A percentile compares a stretch with the other conserved stretches of the same genome.
Conservation (phyloP, 1,140 invertebrate species). For the Branchinecta lindahli region DNA sequence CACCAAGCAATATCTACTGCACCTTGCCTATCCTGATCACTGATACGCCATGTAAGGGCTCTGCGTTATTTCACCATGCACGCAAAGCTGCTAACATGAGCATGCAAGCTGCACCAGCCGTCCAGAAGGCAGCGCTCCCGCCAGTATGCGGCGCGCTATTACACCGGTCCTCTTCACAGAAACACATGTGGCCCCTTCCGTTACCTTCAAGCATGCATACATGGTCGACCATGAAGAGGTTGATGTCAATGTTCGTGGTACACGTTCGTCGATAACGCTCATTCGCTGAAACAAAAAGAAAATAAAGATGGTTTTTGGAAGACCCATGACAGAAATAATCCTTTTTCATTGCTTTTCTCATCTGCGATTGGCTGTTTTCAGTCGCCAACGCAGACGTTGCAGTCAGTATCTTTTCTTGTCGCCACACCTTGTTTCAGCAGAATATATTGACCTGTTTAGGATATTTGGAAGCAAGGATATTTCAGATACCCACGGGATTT, state of each 20-base stretch:
- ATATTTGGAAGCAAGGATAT: too few relatives aligned
- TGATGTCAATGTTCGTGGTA: constrained; percentile 81
- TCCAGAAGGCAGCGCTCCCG: neutral
- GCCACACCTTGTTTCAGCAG: too few relatives aligned
- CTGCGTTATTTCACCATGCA: neutral
- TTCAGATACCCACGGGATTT: too few relatives aligned
- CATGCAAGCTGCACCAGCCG: constrained; percentile 1
- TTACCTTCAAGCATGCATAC: constrained; percentile 96
- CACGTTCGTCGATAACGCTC: constrained; percentile 75
- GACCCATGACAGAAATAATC: too few relatives aligned
- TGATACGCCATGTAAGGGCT: too few relatives aligned
- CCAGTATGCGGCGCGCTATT: constrained; percentile 41
- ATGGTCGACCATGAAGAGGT: constrained; percentile 93
- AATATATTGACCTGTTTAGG: too few relatives aligned
- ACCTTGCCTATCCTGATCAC: too few relatives aligned
- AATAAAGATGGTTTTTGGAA: constrained; percentile 12
- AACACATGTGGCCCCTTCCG: constrained; percentile 91
- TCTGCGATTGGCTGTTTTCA: too few relatives aligned
- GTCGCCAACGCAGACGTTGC: too few relatives aligned
- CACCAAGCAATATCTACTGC: too few relatives aligned
- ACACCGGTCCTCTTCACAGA: constrained; percentile 92
- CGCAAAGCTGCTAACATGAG: neutral
- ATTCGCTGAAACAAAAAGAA: constrained; percentile 50
- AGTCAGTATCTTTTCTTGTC: too few relatives aligned
- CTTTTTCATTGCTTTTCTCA: too few relatives aligned